Conservation (phyloP, 1,140 invertebrate genomes). For the Meloidogyne floridensis region DNA sequence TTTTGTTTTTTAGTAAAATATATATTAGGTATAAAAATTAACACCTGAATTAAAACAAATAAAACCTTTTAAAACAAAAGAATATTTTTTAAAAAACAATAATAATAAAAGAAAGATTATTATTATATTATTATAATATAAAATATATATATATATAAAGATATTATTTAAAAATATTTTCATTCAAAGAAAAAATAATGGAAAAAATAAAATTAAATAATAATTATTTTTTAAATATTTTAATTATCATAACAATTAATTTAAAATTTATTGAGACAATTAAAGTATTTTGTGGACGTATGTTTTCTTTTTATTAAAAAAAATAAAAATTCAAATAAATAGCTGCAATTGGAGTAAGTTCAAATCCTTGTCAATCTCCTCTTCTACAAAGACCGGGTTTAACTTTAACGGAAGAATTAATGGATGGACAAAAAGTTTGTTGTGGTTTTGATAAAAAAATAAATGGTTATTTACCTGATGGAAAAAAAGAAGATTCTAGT, state of each 20-base stretch:
- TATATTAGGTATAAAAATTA: background rate
- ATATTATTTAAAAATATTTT: background rate
- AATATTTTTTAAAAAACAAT: background rate
- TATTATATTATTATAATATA: background rate
- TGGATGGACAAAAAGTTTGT: conserved; percentile 16
- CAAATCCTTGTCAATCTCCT: background rate
- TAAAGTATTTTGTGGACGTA: conserved; percentile 4
- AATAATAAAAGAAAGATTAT: background rate
- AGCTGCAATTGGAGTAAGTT: background rate
- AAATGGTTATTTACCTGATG: conserved; percentile 19
- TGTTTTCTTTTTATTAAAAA: background rate
- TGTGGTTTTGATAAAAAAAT: conserved; percentile 19
- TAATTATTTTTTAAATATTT: conserved; percentile 1
- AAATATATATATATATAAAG: background rate
- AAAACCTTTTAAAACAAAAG: background rate
- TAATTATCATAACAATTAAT: conserved; percentile 4
- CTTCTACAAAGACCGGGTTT: background rate
- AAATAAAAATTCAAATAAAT: background rate
- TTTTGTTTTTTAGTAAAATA: background rate
- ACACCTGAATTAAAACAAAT: background rate
- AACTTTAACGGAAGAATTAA: conserved; percentile 5
- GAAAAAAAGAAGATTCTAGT: conserved; percentile 1
- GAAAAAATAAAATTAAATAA: background rate
- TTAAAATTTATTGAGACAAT: background rate
- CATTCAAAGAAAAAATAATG: background rate